phyloP scores from a whole-genome alignment of 2,113 vertebrate species.

The Cichladusa arquata region DNA sequence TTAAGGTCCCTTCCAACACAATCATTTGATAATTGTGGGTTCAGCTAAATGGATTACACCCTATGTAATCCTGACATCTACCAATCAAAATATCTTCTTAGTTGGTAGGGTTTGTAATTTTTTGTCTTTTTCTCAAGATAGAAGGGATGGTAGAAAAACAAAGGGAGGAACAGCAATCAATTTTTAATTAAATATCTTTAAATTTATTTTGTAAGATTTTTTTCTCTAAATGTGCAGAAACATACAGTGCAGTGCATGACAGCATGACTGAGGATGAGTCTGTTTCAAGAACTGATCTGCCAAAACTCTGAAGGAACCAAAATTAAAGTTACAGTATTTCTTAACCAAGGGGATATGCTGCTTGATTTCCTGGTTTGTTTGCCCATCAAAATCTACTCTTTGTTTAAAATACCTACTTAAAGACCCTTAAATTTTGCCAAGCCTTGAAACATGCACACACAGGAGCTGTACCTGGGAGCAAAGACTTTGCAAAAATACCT shows the following conservation, averaged over 20 bases:
- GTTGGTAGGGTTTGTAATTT: not conserved
- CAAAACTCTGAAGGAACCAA: not conserved
- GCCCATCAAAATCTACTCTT: not conserved
- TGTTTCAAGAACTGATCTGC: not conserved
- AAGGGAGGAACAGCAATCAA: not conserved
- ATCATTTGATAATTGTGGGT: not conserved
- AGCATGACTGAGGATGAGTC: not conserved
- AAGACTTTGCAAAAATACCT: not conserved
- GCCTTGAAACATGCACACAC: not conserved
- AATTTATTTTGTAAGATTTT: not conserved
- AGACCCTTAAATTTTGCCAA: not conserved
- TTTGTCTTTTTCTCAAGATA: not conserved
- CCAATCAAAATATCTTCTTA: not conserved
- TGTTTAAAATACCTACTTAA: not conserved
- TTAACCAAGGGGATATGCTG: not conserved
- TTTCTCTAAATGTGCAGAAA: not conserved
- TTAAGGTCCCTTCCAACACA: not conserved
- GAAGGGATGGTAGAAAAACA: not conserved
- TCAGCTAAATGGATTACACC: not conserved
- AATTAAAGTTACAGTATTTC: not conserved
- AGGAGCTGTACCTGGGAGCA: not conserved
- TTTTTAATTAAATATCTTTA: not conserved
- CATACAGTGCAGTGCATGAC: not conserved
- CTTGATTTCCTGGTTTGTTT: not conserved
- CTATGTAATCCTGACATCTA: not conserved